These are phyloP conservation scores for Turritopsis dohrnii DNA, from an alignment of 30 jellyfish, hydroid and myxozoan genomes.

Conservation along the genomic window DNA sequence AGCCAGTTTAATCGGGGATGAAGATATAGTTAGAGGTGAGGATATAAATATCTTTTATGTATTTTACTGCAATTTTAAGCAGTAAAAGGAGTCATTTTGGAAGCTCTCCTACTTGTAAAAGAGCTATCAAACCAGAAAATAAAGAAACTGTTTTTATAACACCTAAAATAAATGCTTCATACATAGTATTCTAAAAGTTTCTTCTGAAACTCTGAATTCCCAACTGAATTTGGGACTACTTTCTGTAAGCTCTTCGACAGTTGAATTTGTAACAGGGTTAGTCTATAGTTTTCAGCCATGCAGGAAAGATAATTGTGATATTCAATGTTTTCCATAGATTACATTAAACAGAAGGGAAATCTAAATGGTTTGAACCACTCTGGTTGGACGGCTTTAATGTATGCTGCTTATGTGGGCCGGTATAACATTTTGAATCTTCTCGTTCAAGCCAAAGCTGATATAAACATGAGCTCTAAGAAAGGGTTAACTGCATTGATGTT, in stretches of 20 bases:
- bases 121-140: too few species aligned
- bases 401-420: constrained; percentile 91
- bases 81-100: too few species aligned
- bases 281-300: too few species aligned
- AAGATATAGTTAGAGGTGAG: constrained; percentile 51
- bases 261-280: too few species aligned
- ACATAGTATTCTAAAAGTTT: too few species aligned
- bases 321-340: constrained; percentile 3
- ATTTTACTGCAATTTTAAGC: too few species aligned
- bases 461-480: constrained; percentile 48
- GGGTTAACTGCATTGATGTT: constrained; percentile 87
- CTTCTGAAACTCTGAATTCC: too few species aligned
- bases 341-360: constrained; percentile 24
- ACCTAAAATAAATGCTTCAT: too few species aligned
- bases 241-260: too few species aligned
- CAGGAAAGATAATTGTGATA: background rate
- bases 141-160: too few species aligned
- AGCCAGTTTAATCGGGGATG: constrained; percentile 87
- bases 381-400: constrained; percentile 96
- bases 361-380: constrained; percentile 61
- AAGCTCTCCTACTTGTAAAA: too few species aligned
- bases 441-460: constrained; percentile 64
- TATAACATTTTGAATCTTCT: constrained; percentile 66
- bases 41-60: background rate
- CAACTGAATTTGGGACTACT: too few species aligned